Conservation (phyloP, 2,888 invertebrate species). For the Amblyjoppa fuscipennis region DNA sequence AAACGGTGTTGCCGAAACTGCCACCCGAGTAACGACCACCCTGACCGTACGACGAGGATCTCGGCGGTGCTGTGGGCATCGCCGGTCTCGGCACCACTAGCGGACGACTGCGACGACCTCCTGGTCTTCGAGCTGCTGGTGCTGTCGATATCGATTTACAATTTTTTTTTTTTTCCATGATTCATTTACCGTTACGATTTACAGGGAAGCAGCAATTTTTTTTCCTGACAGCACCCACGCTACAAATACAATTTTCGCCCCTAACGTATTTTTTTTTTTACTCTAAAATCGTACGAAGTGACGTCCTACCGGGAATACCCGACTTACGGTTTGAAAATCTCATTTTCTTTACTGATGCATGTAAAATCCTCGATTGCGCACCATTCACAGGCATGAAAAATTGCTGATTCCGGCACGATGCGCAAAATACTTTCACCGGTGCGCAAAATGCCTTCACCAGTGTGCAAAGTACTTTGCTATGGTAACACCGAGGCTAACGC, state of each 20-base stretch:
- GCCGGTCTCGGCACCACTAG: constrained; percentile 53
- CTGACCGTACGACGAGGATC: constrained; percentile 73
- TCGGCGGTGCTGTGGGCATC: constrained; percentile 78
- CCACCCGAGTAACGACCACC: constrained; percentile 61
- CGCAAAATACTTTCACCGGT: no score
- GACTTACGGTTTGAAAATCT: no score
- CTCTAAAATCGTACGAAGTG: no score
- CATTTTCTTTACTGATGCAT: no score
- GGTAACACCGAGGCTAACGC: no score
- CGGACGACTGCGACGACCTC: constrained; percentile 65
- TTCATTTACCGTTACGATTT: background rate
- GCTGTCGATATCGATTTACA: constrained; percentile 69
- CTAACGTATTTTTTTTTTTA: no score
- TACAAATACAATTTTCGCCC: background rate
- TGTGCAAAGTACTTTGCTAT: no score
- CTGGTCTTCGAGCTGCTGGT: constrained; percentile 71
- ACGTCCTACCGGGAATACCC: no score
- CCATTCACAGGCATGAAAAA: no score
- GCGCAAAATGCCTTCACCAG: no score
- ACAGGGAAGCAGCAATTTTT: background rate
- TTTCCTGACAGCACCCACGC: background rate
- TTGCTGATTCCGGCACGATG: no score
- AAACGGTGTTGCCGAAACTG: constrained; percentile 70
- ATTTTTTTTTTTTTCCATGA: constrained; percentile 16
- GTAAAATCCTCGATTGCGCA: no score